Base-by-base conservation (phyloP, 2,797 vertebrate species). In the Numenius phaeopus region DNA sequence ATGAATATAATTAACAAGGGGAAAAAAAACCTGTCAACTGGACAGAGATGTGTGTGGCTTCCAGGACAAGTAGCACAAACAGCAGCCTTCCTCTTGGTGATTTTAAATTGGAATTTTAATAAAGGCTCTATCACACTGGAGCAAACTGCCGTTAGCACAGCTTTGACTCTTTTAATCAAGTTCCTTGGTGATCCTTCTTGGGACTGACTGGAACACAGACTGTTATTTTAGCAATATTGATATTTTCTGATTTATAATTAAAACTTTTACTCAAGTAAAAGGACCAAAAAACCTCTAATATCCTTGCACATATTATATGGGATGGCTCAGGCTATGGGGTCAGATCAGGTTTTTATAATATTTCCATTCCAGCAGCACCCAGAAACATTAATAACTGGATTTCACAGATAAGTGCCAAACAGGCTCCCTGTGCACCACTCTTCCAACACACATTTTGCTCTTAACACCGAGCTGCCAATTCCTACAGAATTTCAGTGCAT, bases 51-150 rank as follows among this genome's bases (percentile, higher is more conserved):
- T 64, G 71, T 67, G 59, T 87, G 82, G 87, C 87, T 97, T 37
- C 27, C 67, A 83, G 90, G 75, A 80, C 89, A 83, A 92, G 47
- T 3, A 71, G 59, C 50, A 76, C 55, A 87, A 94, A 80, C 27
- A 82, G 47, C 55, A 94, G 57, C 64, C n/a, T 73, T 77, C 66
- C 52, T 85, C 71, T 87, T 81, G 49, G 62, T 86, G 83, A 78
- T 78, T 90, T 96, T 94, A 86, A 93, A 86, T 94, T 90, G 91
- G 57, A 96, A 86, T 91, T 94, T 91, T 88, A 94, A 91, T 94
- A 91, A 83, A 90, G 57, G 19, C 11, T 88, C 46, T 52, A 61
- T 69, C 42, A 83, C 69, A 57, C 9, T 47, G 44, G 40, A 95
- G 61, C 69, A 83, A 94, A 94, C 22, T 34, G 76, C 85, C 9